Evolutionary conservation across 1,140 invertebrate species (phyloP).

Genomic region (Littorina saxatilis): DNA sequence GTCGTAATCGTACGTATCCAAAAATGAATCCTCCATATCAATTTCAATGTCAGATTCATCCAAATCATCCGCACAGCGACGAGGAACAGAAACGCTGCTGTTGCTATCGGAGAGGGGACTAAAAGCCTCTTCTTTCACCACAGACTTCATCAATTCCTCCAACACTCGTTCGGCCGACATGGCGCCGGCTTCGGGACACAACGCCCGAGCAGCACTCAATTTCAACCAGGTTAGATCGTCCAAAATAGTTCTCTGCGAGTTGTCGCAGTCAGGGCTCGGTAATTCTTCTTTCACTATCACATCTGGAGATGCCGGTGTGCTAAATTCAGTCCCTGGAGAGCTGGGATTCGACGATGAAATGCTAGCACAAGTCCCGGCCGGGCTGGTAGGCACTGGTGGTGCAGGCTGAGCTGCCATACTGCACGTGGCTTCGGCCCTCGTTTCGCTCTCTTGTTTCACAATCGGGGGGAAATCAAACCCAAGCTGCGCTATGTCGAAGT

Average conservation of each 20-base stretch:
- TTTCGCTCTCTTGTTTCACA: slow-evolving; percentile 56
- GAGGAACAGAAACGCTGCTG: slow-evolving; percentile 31
- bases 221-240: slow-evolving; percentile 42
- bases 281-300: slow-evolving; percentile 35
- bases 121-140: slow-evolving; percentile 32
- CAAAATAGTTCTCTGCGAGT: slow-evolving; percentile 46
- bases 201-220: slow-evolving; percentile 29
- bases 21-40: slow-evolving; percentile 7
- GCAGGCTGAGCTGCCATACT: slow-evolving; percentile 35
- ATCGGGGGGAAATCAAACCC: slow-evolving; percentile 59
- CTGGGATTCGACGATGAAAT: slow-evolving; percentile 38
- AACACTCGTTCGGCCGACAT: slow-evolving; percentile 35
- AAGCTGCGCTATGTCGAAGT: slow-evolving; percentile 67
- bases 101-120: slow-evolving; percentile 36
- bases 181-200: slow-evolving; percentile 35
- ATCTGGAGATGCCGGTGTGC: slow-evolving; percentile 37
- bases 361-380: slow-evolving; percentile 43
- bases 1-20: not conserved
- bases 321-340: slow-evolving; percentile 29
- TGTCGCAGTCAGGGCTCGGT: slow-evolving; percentile 35
- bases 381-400: slow-evolving; percentile 31
- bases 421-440: slow-evolving; percentile 32
- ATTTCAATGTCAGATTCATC: slow-evolving; percentile 34
- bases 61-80: slow-evolving; percentile 27
- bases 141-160: slow-evolving; percentile 40